Percentiles rank a stretch among this genome's conserved stretches.
Evolutionary conservation across 2,113 vertebrate species (phyloP).

Genomic region (Motacilla tschutschensis): DNA sequence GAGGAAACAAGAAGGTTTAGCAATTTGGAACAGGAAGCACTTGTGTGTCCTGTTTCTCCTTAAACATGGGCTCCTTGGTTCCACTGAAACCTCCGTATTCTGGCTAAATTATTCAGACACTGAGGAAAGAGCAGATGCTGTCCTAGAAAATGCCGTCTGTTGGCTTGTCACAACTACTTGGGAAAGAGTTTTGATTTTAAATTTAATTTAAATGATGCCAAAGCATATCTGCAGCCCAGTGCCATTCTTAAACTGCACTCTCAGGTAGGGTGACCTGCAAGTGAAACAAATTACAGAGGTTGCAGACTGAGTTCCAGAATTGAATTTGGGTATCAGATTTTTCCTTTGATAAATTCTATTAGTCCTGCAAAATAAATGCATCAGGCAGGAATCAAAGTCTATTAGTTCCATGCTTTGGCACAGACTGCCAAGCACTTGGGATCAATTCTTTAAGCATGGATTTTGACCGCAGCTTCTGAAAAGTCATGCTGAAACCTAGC

Average conservation of each 20-base stretch:
- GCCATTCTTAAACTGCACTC: not conserved
- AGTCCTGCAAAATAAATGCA: not conserved
- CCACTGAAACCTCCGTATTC: not conserved
- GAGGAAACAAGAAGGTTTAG: not conserved
- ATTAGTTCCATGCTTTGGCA: not conserved
- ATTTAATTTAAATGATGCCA: not conserved
- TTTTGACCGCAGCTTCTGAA: not conserved
- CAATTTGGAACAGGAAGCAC: not conserved
- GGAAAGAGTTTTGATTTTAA: not conserved
- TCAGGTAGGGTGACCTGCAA: not conserved
- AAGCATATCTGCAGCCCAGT: not conserved
- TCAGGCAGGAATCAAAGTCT: not conserved
- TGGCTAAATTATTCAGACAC: conserved; percentile 16
- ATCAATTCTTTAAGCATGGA: not conserved
- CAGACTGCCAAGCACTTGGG: fast-evolving
- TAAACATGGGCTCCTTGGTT: not conserved
- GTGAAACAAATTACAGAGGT: not conserved
- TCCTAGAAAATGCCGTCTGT: conserved; percentile 43
- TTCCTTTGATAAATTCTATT: not conserved
- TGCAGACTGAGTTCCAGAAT: not conserved
- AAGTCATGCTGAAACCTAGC: not conserved
- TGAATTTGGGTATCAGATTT: not conserved
- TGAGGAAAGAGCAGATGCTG: conserved; percentile 26
- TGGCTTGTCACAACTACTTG: conserved; percentile 34
- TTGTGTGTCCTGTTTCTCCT: not conserved